These are phyloP conservation scores for Oreochromis niloticus DNA, from an alignment of 2,113 vertebrate species.

Conservation along the genomic window DNA sequence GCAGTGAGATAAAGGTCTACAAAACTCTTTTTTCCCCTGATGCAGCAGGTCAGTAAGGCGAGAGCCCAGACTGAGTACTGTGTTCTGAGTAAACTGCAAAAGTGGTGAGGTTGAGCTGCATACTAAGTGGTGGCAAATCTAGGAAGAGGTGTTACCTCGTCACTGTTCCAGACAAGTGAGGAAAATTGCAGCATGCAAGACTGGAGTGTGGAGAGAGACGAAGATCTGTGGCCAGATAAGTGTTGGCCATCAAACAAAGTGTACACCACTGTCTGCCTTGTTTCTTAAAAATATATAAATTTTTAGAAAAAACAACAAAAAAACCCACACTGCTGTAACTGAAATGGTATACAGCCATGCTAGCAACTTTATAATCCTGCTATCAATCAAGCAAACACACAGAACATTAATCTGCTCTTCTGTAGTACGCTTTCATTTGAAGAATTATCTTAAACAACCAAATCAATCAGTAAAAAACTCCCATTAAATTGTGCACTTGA, in stretches of 20 bases:
- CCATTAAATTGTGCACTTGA: background rate
- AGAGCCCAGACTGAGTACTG: background rate
- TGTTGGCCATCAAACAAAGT: background rate
- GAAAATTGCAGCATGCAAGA: background rate
- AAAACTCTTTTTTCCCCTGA: background rate
- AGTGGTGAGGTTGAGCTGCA: background rate
- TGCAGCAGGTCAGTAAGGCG: conserved; percentile 10
- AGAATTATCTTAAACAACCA: background rate
- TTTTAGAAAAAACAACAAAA: background rate
- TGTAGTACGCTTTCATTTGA: background rate
- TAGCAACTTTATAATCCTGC: background rate
- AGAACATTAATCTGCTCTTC: background rate
- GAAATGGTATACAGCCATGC: background rate
- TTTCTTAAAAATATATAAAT: background rate
- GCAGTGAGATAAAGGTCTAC: background rate
- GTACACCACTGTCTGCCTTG: background rate
- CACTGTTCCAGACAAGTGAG: background rate
- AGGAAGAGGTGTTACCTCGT: background rate
- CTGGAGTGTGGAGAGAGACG: background rate
- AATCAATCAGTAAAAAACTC: background rate
- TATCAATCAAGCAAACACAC: background rate
- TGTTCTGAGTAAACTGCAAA: background rate
- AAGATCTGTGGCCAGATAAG: background rate
- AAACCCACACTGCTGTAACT: background rate
- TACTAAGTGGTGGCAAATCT: background rate